Evolutionary conservation across 1,140 invertebrate genomes (phyloP).

Genomic region (Drosophila parabipectinata): DNA sequence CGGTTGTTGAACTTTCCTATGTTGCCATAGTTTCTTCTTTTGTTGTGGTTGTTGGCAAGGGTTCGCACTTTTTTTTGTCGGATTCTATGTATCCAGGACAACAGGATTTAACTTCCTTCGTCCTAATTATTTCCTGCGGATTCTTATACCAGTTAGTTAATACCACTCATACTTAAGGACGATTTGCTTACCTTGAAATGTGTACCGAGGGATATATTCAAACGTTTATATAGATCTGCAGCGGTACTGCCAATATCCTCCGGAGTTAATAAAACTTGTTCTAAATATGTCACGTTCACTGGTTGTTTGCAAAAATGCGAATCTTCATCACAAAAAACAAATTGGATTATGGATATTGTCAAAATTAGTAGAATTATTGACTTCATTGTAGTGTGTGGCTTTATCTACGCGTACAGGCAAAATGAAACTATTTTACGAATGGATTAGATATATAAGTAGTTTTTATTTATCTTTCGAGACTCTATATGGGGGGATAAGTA

Average conservation of each 20-base stretch:
- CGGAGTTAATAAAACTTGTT: not conserved
- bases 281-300: not conserved
- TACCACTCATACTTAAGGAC: too few relatives aligned
- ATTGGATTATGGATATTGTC: not conserved
- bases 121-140: too few relatives aligned
- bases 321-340: slow-evolving; percentile 2
- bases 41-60: not conserved
- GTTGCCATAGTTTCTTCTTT: not conserved
- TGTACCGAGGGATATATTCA: slow-evolving; percentile 1
- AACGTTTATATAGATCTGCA: too few relatives aligned
- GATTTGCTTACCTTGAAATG: too few relatives aligned
- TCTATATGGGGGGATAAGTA: too few relatives aligned
- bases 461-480: too few relatives aligned
- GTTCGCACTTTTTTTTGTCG: slow-evolving; percentile 8
- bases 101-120: slow-evolving; percentile 18
- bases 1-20: not conserved
- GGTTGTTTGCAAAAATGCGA: slow-evolving; percentile 7
- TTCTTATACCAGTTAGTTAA: too few relatives aligned
- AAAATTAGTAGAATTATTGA: not conserved
- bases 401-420: not conserved
- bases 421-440: too few relatives aligned
- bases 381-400: slow-evolving; percentile 1
- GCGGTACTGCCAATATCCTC: slow-evolving; percentile 1
- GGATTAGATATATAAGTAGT: too few relatives aligned
- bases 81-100: slow-evolving; percentile 33